A percentile compares a stretch with the other conserved stretches of the same genome.
phyloP scores from a whole-genome alignment of 2,888 invertebrate species.

The Globia sparganii region DNA sequence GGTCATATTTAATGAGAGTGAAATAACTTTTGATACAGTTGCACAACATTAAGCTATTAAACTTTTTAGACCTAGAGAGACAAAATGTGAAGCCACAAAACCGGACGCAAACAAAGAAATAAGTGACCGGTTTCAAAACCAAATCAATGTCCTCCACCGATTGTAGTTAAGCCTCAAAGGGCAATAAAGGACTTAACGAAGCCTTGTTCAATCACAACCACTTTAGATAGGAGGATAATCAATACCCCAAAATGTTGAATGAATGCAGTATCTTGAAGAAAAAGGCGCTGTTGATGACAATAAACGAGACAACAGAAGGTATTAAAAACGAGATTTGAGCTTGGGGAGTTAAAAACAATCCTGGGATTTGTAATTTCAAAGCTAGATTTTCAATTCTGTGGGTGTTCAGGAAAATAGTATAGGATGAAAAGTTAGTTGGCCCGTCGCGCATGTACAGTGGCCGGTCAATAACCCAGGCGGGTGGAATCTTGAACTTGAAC shows the following conservation, averaged over 20 bases:
- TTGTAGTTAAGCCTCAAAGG: constrained; percentile 73
- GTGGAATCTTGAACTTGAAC: constrained; percentile 88
- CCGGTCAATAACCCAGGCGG: constrained; percentile 84
- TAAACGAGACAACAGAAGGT: constrained; percentile 12
- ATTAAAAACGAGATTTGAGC: background rate
- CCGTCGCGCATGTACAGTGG: constrained; percentile 80
- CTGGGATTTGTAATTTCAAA: constrained; percentile 20
- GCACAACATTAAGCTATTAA: constrained; percentile 27
- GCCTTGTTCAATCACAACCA: constrained; percentile 79
- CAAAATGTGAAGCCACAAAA: constrained; percentile 37
- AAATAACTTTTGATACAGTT: constrained; percentile 40
- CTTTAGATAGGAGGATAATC: constrained; percentile 81
- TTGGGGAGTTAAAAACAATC: constrained; percentile 3
- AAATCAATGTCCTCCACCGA: constrained; percentile 74
- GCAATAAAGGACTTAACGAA: constrained; percentile 80
- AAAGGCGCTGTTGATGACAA: constrained; percentile 25
- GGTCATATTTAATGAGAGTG: constrained; percentile 39
- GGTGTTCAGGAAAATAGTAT: constrained; percentile 64
- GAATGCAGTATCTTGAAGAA: constrained; percentile 40
- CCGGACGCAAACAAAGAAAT: constrained; percentile 47
- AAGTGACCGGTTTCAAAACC: constrained; percentile 52
- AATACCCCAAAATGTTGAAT: constrained; percentile 74
- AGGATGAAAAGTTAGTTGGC: constrained; percentile 70
- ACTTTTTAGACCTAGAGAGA: constrained; percentile 16
- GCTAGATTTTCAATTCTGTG: constrained; percentile 22